These are phyloP conservation scores for Plagodis dolabraria DNA, from an alignment of 2,888 invertebrate genomes.

Conservation along the genomic window DNA sequence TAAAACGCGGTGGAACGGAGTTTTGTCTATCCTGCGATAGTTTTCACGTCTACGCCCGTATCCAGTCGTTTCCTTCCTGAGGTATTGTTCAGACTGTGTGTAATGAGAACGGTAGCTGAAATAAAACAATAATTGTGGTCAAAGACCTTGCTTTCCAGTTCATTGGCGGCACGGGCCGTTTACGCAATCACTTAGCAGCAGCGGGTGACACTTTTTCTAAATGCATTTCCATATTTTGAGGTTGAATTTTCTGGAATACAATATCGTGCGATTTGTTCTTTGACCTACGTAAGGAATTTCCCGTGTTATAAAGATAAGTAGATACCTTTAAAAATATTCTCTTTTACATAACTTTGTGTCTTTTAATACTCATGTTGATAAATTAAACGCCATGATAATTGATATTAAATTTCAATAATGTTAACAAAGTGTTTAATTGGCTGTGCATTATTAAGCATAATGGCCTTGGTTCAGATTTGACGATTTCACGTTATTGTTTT, in stretches of 20 bases:
- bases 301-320: not conserved
- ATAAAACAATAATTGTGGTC: conserved; percentile 75
- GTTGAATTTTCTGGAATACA: conserved; percentile 43
- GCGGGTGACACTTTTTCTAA: conserved; percentile 72
- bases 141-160: conserved; percentile 84
- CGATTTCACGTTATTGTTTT: conserved; percentile 83
- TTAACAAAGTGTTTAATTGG: conserved; percentile 63
- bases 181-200: conserved; percentile 66
- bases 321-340: no score
- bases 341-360: no score
- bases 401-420: conserved; percentile 50
- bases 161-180: conserved; percentile 76
- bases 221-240: conserved; percentile 47
- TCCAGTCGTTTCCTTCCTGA: conserved; percentile 81
- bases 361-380: not conserved
- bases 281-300: not conserved
- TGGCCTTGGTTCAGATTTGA: conserved; percentile 72
- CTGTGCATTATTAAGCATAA: conserved; percentile 62
- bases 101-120: conserved; percentile 77
- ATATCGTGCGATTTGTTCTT: not conserved
- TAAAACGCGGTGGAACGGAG: conserved; percentile 78
- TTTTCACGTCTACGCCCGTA: conserved; percentile 68
- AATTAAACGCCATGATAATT: conserved; percentile 29
- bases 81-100: conserved; percentile 79
- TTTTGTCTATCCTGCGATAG: conserved; percentile 71